Percentiles rank a stretch among this genome's conserved stretches.
These are phyloP conservation scores for Acrocera orbiculus DNA, from an alignment of 2,888 invertebrate species.

Conservation along the genomic window DNA sequence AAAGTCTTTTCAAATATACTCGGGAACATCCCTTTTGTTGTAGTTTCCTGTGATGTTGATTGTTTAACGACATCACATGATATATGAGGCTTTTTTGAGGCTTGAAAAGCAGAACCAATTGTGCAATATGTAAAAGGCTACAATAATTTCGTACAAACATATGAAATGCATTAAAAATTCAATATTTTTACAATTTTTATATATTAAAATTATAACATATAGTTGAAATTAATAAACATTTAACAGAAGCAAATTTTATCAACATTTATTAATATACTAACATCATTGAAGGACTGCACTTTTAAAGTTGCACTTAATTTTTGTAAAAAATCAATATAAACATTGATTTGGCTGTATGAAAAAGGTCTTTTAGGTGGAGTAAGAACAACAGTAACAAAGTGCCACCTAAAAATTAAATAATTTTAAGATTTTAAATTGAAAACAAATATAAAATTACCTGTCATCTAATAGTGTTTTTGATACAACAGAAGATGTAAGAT, in stretches of 20 bases:
- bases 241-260: background rate
- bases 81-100: constrained; percentile 14
- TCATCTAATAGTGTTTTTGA: constrained; percentile 28
- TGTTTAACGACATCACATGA: constrained; percentile 11
- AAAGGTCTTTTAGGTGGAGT: constrained; percentile 37
- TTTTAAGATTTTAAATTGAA: background rate
- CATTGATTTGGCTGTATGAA: constrained; percentile 38
- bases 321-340: constrained; percentile 40
- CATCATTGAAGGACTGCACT: constrained; percentile 38
- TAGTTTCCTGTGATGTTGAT: constrained; percentile 22
- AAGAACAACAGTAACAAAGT: constrained; percentile 35
- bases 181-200: too few species aligned
- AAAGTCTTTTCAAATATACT: constrained; percentile 29
- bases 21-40: constrained; percentile 26
- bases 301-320: constrained; percentile 36
- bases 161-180: too few species aligned
- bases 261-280: constrained; percentile 15
- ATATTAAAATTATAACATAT: constrained; percentile 3
- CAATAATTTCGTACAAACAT: too few species aligned
- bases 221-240: background rate
- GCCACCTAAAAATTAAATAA: constrained; percentile 32
- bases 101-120: constrained; percentile 26
- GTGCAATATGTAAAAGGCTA: constrained; percentile 31
- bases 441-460: constrained; percentile 4
- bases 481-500: constrained; percentile 34